Evolutionary conservation across 2,113 vertebrate species (phyloP), one percentile per base, ranked within the genome.

Genomic region (Piaya cayana): DNA sequence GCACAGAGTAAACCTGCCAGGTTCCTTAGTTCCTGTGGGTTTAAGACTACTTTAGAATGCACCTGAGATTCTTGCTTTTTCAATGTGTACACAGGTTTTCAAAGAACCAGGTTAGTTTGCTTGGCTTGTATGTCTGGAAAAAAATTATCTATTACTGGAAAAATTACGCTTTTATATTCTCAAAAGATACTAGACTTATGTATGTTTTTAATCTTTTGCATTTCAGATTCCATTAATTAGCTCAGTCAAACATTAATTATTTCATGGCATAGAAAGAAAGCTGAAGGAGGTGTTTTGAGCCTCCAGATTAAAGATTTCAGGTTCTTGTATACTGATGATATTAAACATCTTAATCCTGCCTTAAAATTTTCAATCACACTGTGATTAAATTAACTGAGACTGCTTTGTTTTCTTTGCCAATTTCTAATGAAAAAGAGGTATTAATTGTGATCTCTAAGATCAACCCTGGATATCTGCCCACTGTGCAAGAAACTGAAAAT

Each of bases 281-380:
- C 17, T 78, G 32, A 58, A 86, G 13, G 37, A 53, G 6, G 2
- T 22, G 42, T 76, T 90, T 78, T 34, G 25, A 67, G 52, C 8
- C 12, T 75, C 19, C 59, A 36, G 15, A 74, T 81, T 42, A 91
- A 93, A 65, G 68, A 90, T 84, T 84, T 77, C 43, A 87, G 17
- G 47, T 86, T 55, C 37, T 27, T 68, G 6, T 47, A n/a, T 64
- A 32, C 21, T 64, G 45, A 67, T 79, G 29, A 55, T 37, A 53
- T 72, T 47, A 47, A 90, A 56, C 43, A 59, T 34, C 53, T 75
- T 75, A 86, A 79, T 80, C 47, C 20, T 47, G 3, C 71, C 20
- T 91, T 88, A 67, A 92, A 85, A 82, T 43, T 90, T 82, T 76
- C 43, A 86, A 11, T n/a, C 25, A 59, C 2, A 25, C 60, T 86